phyloP scores from a whole-genome alignment of 2,113 vertebrate genomes.

The Cyprichromis sp. region DNA sequence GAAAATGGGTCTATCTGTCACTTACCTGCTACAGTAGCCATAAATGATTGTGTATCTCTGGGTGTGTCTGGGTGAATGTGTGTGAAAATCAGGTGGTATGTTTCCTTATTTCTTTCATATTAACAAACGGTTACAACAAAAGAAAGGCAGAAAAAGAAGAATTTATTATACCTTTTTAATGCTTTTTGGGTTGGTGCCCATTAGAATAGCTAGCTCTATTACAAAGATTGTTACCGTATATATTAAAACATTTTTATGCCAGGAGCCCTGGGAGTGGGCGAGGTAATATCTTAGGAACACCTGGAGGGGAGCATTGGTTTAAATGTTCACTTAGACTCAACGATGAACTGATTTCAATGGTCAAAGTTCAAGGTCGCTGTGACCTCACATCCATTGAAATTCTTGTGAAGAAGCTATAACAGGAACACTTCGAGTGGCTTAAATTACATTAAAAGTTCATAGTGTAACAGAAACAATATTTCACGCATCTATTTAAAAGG shows the following conservation, averaged over 20 bases:
- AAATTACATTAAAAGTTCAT: background rate
- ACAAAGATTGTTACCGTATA: background rate
- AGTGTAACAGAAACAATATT: background rate
- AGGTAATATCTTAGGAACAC: background rate
- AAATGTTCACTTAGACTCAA: background rate
- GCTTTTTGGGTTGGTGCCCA: background rate
- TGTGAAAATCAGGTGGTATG: background rate
- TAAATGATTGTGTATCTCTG: slow-evolving; percentile 21
- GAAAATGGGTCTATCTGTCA: slow-evolving; percentile 60
- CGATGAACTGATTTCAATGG: background rate
- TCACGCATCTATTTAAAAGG: background rate
- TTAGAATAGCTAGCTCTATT: background rate
- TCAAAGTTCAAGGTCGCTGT: background rate
- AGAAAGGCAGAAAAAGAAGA: background rate
- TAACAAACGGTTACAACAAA: background rate
- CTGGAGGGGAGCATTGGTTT: background rate
- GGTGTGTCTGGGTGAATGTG: background rate
- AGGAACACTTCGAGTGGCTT: background rate
- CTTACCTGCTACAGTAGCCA: slow-evolving; percentile 24
- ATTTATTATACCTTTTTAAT: background rate
- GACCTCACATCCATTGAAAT: background rate
- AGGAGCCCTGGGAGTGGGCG: background rate
- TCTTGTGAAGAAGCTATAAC: background rate
- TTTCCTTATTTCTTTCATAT: background rate
- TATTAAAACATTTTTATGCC: background rate